Base-by-base conservation (phyloP, 2,797 vertebrate genomes). In the Macrochelys suwanniensis region DNA sequence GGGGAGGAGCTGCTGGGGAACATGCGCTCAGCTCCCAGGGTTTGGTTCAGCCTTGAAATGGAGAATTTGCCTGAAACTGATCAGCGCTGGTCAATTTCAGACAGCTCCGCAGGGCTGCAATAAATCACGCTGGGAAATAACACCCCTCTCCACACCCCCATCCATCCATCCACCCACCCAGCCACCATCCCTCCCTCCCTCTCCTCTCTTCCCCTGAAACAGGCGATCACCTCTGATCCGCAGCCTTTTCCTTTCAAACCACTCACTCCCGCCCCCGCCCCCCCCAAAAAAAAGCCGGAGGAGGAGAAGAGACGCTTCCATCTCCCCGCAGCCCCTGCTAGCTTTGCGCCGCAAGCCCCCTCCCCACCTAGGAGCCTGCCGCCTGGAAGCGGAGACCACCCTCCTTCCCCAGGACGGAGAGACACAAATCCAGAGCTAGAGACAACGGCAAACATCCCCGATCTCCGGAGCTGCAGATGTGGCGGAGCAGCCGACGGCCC, bases 391-490 rank as follows among this genome's bases (percentile, higher is more conserved):
- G 7, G 23, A 47, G 92, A 96, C 90, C 94, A 95, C 96, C 82
- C 95, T 80, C 94, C 94, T 89, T 91, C 92, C 59, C 90, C 78
- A 90, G 94, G 96, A 94, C 96, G 93, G 93, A 94, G 94, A 95
- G 91, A 92, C 96, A 90, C 92, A 33, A 89, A 92, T 80, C 12
- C 92, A 90, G 89, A 90, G 17, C 25, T 25, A 31, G 37, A 51
- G 42, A 31, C 82, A 25, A 7, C 54, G 89, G 90, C 95, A 86
- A 81, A 81, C 94, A 93, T 93, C 89, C 93, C 91, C 95, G 94
- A 89, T 93, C 74, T 94, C 97, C 94, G 19, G 86, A 96, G 97
- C 96, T 97, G 97, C 98, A 97, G 98, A 98, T 97, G 98, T 97
- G 98, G 98, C 97, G 98, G 97, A 96, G 97, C 97, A 96, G 97